Evolutionary conservation across 2,888 invertebrate genomes (phyloP).

Genomic region (Dyspetes luteomarginatus): DNA sequence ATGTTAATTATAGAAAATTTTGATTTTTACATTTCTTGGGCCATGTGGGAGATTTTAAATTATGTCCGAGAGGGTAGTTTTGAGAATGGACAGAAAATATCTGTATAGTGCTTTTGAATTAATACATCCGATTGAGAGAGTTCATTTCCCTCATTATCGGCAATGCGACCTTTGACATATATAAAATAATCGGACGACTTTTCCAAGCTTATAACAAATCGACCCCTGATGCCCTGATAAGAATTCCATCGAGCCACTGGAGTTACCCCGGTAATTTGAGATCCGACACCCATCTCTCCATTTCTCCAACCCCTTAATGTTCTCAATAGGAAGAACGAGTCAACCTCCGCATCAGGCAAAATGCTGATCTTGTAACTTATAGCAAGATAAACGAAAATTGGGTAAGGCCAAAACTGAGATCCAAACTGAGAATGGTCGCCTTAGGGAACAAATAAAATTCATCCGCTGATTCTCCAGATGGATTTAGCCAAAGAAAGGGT

Average conservation of each 20-base stretch:
- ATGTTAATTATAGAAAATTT: neutral
- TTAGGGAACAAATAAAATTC: no score
- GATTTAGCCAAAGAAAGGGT: conserved; percentile 21
- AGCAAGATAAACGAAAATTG: conserved; percentile 49
- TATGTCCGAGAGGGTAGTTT: neutral
- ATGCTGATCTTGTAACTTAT: conserved; percentile 53
- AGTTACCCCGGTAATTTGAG: conserved; percentile 41
- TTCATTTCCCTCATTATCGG: conserved; percentile 8
- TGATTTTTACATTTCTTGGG: neutral
- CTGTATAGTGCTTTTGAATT: neutral
- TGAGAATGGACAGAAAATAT: neutral
- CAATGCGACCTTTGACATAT: no score
- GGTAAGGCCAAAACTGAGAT: conserved; percentile 11
- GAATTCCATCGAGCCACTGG: conserved; percentile 36
- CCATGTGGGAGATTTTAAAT: neutral
- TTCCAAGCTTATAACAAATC: neutral
- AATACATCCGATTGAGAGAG: neutral
- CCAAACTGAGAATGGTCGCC: neutral
- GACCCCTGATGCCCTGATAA: conserved; percentile 37
- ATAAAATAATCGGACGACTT: neutral
- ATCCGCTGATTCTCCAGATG: conserved; percentile 8
- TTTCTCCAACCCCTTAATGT: neutral
- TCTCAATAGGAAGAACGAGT: conserved; percentile 6
- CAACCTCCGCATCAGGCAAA: conserved; percentile 35
- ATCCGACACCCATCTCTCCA: conserved; percentile 38